Percentiles rank a stretch among this genome's conserved stretches.
phyloP scores from a whole-genome alignment of 1,140 invertebrate species.

The Macrostomum lignano region DNA sequence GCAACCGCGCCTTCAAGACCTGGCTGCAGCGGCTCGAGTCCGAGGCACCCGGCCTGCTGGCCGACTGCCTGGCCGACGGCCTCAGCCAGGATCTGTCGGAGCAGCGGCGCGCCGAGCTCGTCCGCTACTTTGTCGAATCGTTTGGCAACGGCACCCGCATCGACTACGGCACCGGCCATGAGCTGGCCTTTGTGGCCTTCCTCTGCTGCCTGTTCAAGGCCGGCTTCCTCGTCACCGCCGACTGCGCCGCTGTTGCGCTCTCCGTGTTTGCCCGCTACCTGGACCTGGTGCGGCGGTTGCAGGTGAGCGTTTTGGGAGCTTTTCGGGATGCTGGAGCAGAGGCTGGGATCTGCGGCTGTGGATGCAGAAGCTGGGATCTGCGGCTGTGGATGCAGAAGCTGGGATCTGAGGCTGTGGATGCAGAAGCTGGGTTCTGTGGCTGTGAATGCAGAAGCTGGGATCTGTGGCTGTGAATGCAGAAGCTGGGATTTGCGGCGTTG shows the following conservation, averaged over 20 bases:
- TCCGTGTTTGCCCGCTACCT: slow-evolving; percentile 58
- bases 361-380: too few species aligned
- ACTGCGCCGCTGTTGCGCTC: slow-evolving; percentile 47
- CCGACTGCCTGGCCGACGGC: slow-evolving; percentile 1
- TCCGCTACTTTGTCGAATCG: slow-evolving; percentile 55
- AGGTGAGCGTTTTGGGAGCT: too few species aligned
- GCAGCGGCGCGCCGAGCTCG: slow-evolving; percentile 41
- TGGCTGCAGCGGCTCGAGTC: slow-evolving; percentile 52
- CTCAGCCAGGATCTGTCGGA: slow-evolving; percentile 1
- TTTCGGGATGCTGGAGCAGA: too few species aligned
- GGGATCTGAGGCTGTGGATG: too few species aligned
- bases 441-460: too few species aligned
- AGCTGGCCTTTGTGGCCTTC: slow-evolving; percentile 83
- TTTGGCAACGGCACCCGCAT: slow-evolving; percentile 88
- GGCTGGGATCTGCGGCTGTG: too few species aligned
- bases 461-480: too few species aligned
- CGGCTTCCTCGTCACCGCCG: slow-evolving; percentile 34
- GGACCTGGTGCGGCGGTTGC: slow-evolving; percentile 46
- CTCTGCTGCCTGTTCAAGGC: slow-evolving; percentile 75
- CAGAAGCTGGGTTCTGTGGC: too few species aligned
- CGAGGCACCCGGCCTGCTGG: slow-evolving; percentile 17
- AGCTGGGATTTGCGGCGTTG: too few species aligned
- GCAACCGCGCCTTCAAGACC: slow-evolving; percentile 62
- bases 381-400: too few species aligned
- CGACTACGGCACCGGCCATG: slow-evolving; percentile 93